Evolutionary conservation across 1,140 invertebrate species (phyloP), one percentile per base, ranked within the genome.

Genomic region (Cydia fagiglandana): DNA sequence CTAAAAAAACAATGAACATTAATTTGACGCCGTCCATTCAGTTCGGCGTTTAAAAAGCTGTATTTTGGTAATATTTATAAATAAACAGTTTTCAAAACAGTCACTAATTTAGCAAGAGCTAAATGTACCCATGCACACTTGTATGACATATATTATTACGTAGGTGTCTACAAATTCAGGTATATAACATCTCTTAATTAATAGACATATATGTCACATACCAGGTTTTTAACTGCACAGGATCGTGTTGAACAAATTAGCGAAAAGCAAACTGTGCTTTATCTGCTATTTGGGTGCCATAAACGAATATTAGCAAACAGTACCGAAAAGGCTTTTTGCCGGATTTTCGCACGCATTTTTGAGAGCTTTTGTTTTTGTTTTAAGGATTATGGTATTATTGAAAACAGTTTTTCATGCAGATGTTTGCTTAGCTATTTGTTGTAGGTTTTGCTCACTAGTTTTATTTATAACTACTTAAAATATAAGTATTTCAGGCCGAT

Each of bases 211-310:
- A 1, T 70, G 38, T 17, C n/a, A 38, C 15, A 70, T 38, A 70
- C 66, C n/a, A 10, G 66, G 66, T 70, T 70, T 10, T 38, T 5
- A n/a, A 38, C 17, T 34, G 24, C 12, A 7, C 56, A 20, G 17
- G 10, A 61, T n/a, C 6, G 24, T n/a, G 64, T 38, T 41, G 66
- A 38, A 38, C 30, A 38, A 70, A 70, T 70, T 70, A 70, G 30
- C 30, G 64, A 4, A 70, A 70, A 34, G 34, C 66, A 70, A 70
- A 70, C 66, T 70, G 30, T 70, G 66, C 30, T 70, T 70, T 70
- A 38, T 41, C 66, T 70, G 30, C 30, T 38, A 70, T 38, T 38
- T 70, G 66, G 56, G 56, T 61, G 20, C 30, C 30, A 70, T 70
- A 70, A 70, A 68, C 28, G 28, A 13, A 34, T 34, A 34, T 68